Conservation (phyloP, 2,113 vertebrate genomes). For the Danionella cerebrum region DNA sequence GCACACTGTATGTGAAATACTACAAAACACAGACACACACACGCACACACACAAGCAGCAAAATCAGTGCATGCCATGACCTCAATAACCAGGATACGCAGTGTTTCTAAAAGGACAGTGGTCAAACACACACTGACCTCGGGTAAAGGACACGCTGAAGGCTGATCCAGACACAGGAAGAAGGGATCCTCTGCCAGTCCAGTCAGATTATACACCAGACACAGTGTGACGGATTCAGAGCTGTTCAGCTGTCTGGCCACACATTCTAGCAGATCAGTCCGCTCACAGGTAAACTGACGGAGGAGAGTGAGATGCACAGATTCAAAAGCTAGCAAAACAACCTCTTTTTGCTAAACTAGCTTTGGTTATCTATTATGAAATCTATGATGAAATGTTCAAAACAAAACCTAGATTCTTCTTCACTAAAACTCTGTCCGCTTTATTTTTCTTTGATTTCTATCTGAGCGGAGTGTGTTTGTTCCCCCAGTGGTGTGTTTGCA, state of each 20-base stretch:
- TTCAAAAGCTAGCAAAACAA: not conserved
- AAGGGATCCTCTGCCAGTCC: slow-evolving; percentile 59
- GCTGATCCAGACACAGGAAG: slow-evolving; percentile 66
- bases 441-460: no score
- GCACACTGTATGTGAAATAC: slow-evolving; percentile 87
- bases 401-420: no score
- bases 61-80: slow-evolving; percentile 19
- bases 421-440: no score
- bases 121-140: slow-evolving; percentile 68
- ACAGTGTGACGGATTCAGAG: slow-evolving; percentile 65
- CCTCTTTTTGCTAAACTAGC: no score
- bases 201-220: slow-evolving; percentile 77
- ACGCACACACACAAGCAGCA: not conserved
- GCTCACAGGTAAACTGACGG: slow-evolving; percentile 86
- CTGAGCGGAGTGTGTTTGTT: no score
- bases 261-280: slow-evolving; percentile 67
- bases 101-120: not conserved
- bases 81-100: no score
- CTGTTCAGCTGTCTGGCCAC: slow-evolving; percentile 66
- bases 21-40: slow-evolving; percentile 44
- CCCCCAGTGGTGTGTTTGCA: no score
- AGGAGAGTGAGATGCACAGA: not conserved
- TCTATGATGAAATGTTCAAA: no score
- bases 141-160: slow-evolving; percentile 78
- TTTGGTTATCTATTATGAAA: no score